Conservation (phyloP, 2,888 invertebrate genomes). For the Monopis laevigella region DNA sequence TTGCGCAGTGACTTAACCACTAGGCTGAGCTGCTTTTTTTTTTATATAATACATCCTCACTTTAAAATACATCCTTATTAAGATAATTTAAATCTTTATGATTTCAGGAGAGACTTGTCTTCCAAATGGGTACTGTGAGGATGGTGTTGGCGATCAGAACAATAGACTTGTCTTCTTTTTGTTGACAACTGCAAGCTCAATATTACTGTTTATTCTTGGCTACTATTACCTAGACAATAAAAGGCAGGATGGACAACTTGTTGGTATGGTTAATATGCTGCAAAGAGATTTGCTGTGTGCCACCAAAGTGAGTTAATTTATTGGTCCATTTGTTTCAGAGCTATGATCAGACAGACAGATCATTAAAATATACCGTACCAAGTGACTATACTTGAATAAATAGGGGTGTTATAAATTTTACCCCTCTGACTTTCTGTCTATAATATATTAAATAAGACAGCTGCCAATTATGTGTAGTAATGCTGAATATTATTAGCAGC, state of each 20-base stretch:
- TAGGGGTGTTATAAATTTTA: too few species aligned
- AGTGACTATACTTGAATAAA: too few species aligned
- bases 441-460: neutral
- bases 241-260: slow-evolving; percentile 74
- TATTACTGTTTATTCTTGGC: slow-evolving; percentile 77
- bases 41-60: neutral
- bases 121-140: slow-evolving; percentile 50
- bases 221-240: slow-evolving; percentile 82
- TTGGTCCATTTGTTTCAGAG: too few species aligned
- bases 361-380: too few species aligned
- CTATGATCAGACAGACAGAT: too few species aligned
- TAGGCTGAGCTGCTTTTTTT: too few species aligned
- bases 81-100: slow-evolving; percentile 1
- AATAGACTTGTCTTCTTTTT: slow-evolving; percentile 68
- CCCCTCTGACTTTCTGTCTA: neutral
- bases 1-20: too few species aligned
- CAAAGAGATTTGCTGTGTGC: slow-evolving; percentile 57
- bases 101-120: slow-evolving; percentile 47
- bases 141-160: slow-evolving; percentile 34
- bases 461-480: too few species aligned
- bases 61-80: neutral
- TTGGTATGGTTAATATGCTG: slow-evolving; percentile 69
- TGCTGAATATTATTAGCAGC: too few species aligned
- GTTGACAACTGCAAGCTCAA: slow-evolving; percentile 74
- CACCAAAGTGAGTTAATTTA: slow-evolving; percentile 58